Evolutionary conservation across 2,113 vertebrate species (phyloP).

Genomic region (Phalacrocorax aristotelis): DNA sequence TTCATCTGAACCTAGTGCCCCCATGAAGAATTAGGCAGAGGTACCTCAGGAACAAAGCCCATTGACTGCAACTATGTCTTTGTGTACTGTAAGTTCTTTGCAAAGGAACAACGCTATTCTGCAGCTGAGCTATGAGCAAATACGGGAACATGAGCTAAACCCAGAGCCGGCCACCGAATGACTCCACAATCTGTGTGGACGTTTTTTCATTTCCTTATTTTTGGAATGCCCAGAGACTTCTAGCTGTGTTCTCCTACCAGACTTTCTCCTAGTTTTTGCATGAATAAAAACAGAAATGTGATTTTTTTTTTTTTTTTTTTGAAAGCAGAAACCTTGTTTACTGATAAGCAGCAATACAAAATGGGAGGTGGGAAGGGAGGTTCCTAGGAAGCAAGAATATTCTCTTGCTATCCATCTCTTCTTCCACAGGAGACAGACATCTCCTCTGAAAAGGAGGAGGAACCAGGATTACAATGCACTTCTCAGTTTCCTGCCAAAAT

Average conservation of each 20-base stretch:
- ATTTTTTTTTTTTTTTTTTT: not conserved
- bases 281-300: not conserved
- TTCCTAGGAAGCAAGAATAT: not conserved
- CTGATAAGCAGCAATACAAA: not conserved
- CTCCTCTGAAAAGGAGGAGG: not conserved
- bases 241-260: not conserved
- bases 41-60: not conserved
- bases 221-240: not conserved
- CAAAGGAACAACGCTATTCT: not conserved
- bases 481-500: not conserved
- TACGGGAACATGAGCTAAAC: not conserved
- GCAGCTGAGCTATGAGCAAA: not conserved
- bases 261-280: not conserved
- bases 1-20: not conserved
- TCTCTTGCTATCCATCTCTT: not conserved
- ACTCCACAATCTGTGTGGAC: not conserved
- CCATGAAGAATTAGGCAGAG: not conserved
- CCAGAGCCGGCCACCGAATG: not conserved
- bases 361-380: not conserved
- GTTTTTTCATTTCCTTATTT: not conserved
- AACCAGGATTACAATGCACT: not conserved
- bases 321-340: not conserved
- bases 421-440: not conserved
- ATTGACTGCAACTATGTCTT: not conserved
- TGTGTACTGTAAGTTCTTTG: not conserved